Evolutionary conservation across 2,888 invertebrate species (phyloP), one percentile per base, ranked within the genome.

Genomic region (Smittia aterrima): DNA sequence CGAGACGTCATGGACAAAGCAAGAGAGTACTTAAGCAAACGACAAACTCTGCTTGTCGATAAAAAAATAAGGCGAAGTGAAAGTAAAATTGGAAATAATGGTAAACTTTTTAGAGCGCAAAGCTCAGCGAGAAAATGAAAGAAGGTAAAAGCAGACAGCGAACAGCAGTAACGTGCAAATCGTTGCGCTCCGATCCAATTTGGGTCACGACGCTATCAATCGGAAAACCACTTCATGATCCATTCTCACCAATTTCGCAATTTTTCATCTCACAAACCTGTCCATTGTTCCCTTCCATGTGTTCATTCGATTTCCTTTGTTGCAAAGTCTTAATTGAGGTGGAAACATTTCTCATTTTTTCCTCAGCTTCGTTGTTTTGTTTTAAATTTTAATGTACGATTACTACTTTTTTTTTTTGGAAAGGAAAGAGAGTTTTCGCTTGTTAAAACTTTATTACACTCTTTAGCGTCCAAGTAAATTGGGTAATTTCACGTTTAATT

Each of bases 191-290:
- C 9, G 4, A 32, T 32, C 32, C 32, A 67, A 67, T 40, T 67
- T 67, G 16, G 67, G 67, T 67, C 67, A 67, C 16, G 66, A 66
- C 18, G 1, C 20, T 67, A 67, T 67, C 67, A 67, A 67, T 67
- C 20, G 67, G 40, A 67, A 66, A 67, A n/a, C 32, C 20, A 40
- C 67, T 13, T 67, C 32, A 20, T 40, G 25, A 40, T 67, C 13
- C 38, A 40, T 67, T 67, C 67, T 67, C 67, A 67, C 40, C 40
- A 40, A 38, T 38, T 66, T 66, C 66, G 66, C 66, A 66, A 66
- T 32, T 11, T 18, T 62, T 66, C 66, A 16, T 27, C 16, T 27
- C 66, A 27, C 62, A 27, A 27, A 16, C 66, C 25, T 22, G 16
- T 16, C 24, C 32, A 66, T 66, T 66, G 32, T 66, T 66, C 66